Evolutionary conservation across 2,797 vertebrate genomes (phyloP), one percentile per base, ranked within the genome.

Genomic region (Gorsachius magnificus): DNA sequence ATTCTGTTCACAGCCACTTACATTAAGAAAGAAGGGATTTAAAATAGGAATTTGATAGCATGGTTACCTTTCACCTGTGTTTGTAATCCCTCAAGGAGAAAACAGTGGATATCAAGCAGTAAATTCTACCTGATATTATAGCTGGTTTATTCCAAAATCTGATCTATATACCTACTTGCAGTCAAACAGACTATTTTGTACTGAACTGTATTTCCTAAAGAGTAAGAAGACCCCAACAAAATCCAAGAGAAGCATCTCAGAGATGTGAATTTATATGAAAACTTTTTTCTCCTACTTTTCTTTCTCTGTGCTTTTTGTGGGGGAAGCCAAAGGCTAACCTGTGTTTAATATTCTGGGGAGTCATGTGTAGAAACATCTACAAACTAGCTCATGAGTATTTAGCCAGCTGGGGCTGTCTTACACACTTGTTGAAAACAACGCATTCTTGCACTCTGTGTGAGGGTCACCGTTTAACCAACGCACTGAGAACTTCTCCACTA

Each of bases 401-500:
- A 87, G 76, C 43, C 90, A 75, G 79, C 53, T 33, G 71, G 90
- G 74, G 82, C 83, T 78, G 69, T n/a, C 80, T 66, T 87, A 90
- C 91, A 75, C 58, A 38, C 43, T 10, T 60, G 75, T 69, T 88
- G 36, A 54, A 83, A 84, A 56, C 69, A 43, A 45, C 57, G 58
- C 31, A 50, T 80, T 95, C 90, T n/a, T 75, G 41, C 60, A n/a
- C 61, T 31, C 35, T 54, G 3, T 9, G 29, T 38, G 86, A 89
- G 83, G 89, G 80, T 91, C 90, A 60, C 66, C 81, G 79, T 92
- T 89, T 84, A 92, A 91, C 80, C 93, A 87, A 36, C 4, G n/a
- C 91, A 58, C 84, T 8, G 16, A 69, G 88, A 70, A 70, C 46
- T 63, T 88, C 87, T 80, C 81, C 28, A 5, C 81, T 85, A 43